Conservation (phyloP, 2,888 invertebrate species). For the Clitarchus hookeri region DNA sequence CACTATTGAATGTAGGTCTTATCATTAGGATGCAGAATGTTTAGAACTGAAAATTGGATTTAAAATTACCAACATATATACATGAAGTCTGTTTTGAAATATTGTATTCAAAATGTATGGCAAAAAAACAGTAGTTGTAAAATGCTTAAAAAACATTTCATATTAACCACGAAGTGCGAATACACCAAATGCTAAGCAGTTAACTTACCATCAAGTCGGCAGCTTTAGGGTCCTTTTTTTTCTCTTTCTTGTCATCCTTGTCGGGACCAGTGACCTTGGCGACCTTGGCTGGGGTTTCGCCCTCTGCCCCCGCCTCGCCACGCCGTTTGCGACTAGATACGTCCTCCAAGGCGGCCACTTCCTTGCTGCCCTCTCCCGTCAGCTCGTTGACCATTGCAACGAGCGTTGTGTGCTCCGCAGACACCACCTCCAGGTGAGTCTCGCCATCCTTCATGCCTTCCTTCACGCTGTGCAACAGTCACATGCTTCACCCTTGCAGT, state of each 20-base stretch:
- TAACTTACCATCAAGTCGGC: conserved; percentile 70
- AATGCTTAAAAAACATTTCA: no score
- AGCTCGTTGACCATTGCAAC: conserved; percentile 59
- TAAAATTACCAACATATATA: no score
- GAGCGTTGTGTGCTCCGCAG: conserved; percentile 63
- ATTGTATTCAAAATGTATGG: no score
- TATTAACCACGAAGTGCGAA: no score
- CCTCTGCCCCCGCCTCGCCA: conserved; percentile 44
- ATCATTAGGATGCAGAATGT: no score
- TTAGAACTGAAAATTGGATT: no score
- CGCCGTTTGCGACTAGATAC: conserved; percentile 58
- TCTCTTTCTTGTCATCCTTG: conserved; percentile 64
- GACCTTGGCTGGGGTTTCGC: conserved; percentile 53
- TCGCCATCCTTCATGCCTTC: conserved; percentile 57
- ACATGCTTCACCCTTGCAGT: no score
- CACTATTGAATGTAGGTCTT: no score
- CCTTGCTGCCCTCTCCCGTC: conserved; percentile 40
- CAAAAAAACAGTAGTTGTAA: no score
- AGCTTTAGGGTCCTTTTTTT: conserved; percentile 59
- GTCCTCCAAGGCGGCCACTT: conserved; percentile 46
- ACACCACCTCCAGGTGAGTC: conserved; percentile 57
- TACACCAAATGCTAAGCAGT: no score
- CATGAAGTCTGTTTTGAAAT: no score
- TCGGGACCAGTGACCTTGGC: conserved; percentile 54
- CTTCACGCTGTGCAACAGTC: conserved; percentile 52